These are phyloP conservation scores for Cantharis nigra DNA, from an alignment of 2,888 invertebrate genomes.

Conservation along the genomic window DNA sequence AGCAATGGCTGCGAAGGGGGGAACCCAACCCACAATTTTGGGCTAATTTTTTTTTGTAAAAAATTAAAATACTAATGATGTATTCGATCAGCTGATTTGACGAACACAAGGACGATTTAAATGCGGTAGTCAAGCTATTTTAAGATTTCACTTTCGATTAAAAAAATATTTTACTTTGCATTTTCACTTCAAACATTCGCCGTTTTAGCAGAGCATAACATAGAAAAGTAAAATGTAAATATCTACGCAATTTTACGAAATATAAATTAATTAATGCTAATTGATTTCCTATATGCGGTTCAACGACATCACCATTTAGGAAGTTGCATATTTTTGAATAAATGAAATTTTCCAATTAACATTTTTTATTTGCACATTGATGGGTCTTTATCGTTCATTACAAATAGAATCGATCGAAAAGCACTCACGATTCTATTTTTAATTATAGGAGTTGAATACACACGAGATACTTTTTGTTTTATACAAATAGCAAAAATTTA, in stretches of 20 bases:
- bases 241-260: background rate
- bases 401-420: background rate
- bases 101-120: constrained; percentile 17
- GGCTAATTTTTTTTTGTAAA: background rate
- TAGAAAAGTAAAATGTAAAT: background rate
- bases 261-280: background rate
- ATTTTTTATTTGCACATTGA: background rate
- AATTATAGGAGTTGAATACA: background rate
- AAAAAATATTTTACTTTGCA: constrained; percentile 5
- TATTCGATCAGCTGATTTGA: constrained; percentile 18
- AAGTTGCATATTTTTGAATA: background rate
- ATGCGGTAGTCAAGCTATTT: constrained; percentile 15
- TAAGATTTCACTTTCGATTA: background rate
- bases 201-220: background rate
- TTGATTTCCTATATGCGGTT: background rate
- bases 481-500: background rate
- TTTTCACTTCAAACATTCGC: background rate
- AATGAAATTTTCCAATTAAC: background rate
- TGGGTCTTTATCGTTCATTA: background rate
- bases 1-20: background rate
- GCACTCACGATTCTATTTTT: background rate
- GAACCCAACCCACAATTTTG: background rate
- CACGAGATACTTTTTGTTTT: background rate
- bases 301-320: background rate
- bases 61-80: background rate